Base-by-base conservation (phyloP, 1,140 invertebrate species). In the Drosophila busckii region DNA sequence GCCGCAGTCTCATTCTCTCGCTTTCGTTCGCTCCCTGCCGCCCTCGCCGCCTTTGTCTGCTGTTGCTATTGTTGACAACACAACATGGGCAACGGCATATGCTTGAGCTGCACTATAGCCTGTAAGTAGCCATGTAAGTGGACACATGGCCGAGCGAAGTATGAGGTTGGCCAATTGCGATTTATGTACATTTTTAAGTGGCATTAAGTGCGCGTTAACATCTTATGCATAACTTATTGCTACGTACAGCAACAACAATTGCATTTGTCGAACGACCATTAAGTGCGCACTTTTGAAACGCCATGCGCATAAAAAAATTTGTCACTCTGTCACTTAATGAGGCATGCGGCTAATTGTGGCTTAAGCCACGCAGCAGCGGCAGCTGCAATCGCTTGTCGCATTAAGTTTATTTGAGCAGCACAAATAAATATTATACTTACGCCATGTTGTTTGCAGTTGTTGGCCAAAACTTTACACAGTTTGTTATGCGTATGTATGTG, bases 151-250 rank as follows among this genome's bases (percentile, higher is more conserved):
- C 73, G 20, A 9, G n/a, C n/a, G n/a, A n/a, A n/a, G n/a, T n/a
- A n/a, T n/a, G n/a, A n/a, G n/a, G n/a, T n/a, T n/a, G n/a, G n/a
- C n/a, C n/a, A n/a, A n/a, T 45, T 34, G 58, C 73, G 65, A 80
- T 80, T 80, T 80, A 80, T 80, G 73, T 70, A 65, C 75, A 73
- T 82, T 80, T 80, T 80, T 82, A 80, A 80, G 75, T 82, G 73
- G 73, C 73, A 80, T 80, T 80, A 80, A 80, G 73, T 80, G 75
- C 75, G 73, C 73, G 73, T 80, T 80, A 80, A 80, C 73, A 80
- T 80, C 73, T 80, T 80, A 80, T 73, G 65, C 49, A 60, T 80
- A 80, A 78, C 56, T 78, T 80, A 78, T 58, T 54, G 29, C 50
- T 63, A 48, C 20, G 37, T 42, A 8, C 29, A 41, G 31, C 49